phyloP scores from a whole-genome alignment of 2,113 vertebrate species.

The Sterrhoptilus dennistouni region DNA sequence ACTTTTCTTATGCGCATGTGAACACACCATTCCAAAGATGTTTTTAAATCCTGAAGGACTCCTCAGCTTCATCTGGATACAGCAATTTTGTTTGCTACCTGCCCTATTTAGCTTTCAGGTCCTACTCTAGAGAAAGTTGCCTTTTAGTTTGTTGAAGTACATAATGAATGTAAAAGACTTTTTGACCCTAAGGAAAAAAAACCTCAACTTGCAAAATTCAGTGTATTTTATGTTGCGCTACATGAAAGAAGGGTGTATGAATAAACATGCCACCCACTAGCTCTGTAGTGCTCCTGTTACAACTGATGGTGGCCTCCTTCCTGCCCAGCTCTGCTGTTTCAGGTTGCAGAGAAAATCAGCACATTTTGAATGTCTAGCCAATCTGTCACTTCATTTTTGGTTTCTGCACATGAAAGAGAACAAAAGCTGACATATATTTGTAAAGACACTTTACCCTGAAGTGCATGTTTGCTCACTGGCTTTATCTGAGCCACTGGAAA shows the following conservation, averaged over 20 bases:
- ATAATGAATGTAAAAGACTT: not conserved
- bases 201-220: not conserved
- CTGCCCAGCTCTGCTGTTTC: not conserved
- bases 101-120: not conserved
- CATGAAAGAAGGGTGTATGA: not conserved
- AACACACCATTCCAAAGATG: not conserved
- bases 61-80: not conserved
- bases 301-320: not conserved
- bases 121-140: not conserved
- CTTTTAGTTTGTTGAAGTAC: not conserved
- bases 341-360: not conserved
- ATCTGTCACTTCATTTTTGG: slow-evolving; percentile 3
- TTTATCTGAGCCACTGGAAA: slow-evolving; percentile 31
- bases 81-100: not conserved
- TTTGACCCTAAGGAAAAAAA: not conserved
- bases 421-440: slow-evolving; percentile 15
- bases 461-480: slow-evolving; percentile 21
- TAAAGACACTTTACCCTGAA: slow-evolving; percentile 32
- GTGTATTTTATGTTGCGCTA: not conserved
- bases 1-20: not conserved
- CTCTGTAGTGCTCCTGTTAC: not conserved
- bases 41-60: not conserved
- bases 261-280: not conserved
- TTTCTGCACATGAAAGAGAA: not conserved
- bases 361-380: not conserved